These are phyloP conservation scores for Zoanthus gigantus DNA, from an alignment of 92 coral and sea anemone species.

Conservation along the genomic window DNA sequence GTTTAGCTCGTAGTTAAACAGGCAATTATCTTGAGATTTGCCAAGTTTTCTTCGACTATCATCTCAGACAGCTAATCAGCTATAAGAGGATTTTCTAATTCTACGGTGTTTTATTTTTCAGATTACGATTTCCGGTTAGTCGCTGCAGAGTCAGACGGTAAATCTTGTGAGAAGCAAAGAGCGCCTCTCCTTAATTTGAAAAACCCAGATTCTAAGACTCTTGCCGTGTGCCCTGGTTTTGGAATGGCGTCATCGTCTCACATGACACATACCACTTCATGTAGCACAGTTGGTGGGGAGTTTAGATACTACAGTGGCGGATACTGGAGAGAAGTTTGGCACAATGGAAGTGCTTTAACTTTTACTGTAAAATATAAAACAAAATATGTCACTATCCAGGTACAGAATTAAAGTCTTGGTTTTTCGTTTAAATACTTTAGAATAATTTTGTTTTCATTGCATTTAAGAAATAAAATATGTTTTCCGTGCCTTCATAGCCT, in stretches of 20 bases:
- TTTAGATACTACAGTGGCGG: constrained; percentile 1
- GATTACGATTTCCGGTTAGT: constrained; percentile 28
- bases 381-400: too few relatives aligned
- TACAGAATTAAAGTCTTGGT: too few relatives aligned
- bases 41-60: too few relatives aligned
- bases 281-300: not conserved
- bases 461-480: too few relatives aligned
- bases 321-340: constrained; percentile 22
- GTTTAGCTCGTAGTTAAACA: too few relatives aligned
- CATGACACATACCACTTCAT: not conserved
- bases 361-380: not conserved
- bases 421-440: too few relatives aligned
- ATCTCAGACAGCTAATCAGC: too few relatives aligned
- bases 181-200: constrained; percentile 12
- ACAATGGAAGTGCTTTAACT: not conserved
- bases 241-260: not conserved
- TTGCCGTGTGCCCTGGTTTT: not conserved
- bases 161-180: constrained; percentile 10
- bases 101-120: not conserved
- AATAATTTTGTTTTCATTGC: too few relatives aligned
- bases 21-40: too few relatives aligned
- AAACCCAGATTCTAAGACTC: not conserved
- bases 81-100: not conserved
- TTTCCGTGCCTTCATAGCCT: too few relatives aligned
- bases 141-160: not conserved